These are phyloP conservation scores for Pseudopodoces humilis DNA, from an alignment of 2,113 vertebrate species.

Conservation along the genomic window DNA sequence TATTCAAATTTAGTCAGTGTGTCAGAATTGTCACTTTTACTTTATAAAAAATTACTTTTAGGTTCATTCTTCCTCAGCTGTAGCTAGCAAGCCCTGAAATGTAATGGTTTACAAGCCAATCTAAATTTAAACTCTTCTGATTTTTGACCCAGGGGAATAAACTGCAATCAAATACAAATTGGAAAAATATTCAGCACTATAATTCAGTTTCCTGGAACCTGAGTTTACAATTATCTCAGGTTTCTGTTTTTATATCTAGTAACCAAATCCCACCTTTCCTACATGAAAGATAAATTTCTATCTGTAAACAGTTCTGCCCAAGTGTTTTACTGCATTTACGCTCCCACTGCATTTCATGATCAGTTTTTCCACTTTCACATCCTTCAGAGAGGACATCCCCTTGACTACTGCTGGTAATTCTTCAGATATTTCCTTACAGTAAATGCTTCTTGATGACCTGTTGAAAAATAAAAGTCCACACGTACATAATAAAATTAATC, in stretches of 20 bases:
- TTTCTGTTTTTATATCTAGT: background rate
- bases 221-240: constrained; percentile 12
- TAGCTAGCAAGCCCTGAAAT: background rate
- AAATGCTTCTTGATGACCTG: background rate
- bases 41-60: background rate
- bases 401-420: background rate
- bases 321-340: background rate
- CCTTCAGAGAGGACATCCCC: background rate
- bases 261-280: constrained; percentile 9
- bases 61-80: background rate
- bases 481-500: background rate
- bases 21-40: background rate
- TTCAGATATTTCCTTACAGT: background rate
- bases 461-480: background rate
- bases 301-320: background rate
- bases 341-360: constrained; percentile 37
- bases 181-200: constrained; percentile 32
- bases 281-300: background rate
- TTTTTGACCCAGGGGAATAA: constrained; percentile 49
- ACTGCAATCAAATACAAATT: constrained; percentile 52
- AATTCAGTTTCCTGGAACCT: background rate
- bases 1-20: background rate
- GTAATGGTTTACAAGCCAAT: constrained; percentile 18
- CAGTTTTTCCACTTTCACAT: background rate
- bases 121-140: constrained; percentile 42